Base-by-base conservation (phyloP, 2,113 vertebrate species). In the Acrocephalus kingi region DNA sequence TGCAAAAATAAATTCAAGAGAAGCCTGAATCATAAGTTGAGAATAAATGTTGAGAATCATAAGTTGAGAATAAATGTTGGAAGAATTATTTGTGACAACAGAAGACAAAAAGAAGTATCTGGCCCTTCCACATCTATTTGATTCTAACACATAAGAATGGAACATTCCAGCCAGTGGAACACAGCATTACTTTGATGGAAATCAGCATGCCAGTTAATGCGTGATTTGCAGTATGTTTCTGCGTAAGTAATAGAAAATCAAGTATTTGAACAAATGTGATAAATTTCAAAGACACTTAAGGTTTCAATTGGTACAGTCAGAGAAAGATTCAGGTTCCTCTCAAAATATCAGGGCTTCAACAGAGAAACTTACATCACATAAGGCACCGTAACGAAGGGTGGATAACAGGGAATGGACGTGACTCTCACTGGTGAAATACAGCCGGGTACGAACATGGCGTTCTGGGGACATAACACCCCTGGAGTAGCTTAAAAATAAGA, bases 381-480 rank as follows among this genome's bases (percentile, higher is more conserved):
- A 98, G 83, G 98, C 98, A 96, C 99, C 99, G 1, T 99, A 99
- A 81, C 98, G 98, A 85, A 99, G 97, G 75, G 98, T 98, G 67
- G 98, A 99, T 8, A 99, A 96, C 67, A 99, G 96, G 24, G 99
- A 99, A 82, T 99, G 99, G 17, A 99, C 99, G 3, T 99, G 99
- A 89, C 99, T 99, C 94, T 99, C 99, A 41, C 99, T 99, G 87
- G 99, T 99, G 91, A 99, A 99, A 94, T 99, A 99, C 14, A 99
- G 97, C 31, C 99, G 98, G 43, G 99, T 99, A 55, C 99, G 98
- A 20, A 99, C 99, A 31, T 99, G 99, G 51, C 99, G 98, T 62
- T 99, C 99, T 30, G 99, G 99, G 77, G 99, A 99, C 97, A 98
- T 98, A 79, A 99, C 99, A 46, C 99, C 99, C 61, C 99, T 98